phyloP scores from a whole-genome alignment of 2,113 vertebrate species.

The Bettongia penicillata region DNA sequence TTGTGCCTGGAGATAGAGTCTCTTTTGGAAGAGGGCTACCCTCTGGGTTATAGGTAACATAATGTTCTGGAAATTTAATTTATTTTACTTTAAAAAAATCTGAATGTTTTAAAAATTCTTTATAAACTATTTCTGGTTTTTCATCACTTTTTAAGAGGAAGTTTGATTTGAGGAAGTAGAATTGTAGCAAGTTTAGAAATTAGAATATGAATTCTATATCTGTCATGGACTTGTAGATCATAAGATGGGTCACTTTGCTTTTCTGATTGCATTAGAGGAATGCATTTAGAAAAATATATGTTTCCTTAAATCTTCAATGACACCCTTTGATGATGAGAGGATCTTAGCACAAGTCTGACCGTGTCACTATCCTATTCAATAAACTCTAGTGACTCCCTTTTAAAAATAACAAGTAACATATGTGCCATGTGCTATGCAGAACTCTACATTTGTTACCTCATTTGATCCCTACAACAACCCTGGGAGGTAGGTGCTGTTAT shows the following conservation, averaged over 20 bases:
- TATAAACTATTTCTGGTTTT: neutral
- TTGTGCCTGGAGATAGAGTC: neutral
- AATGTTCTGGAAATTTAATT: neutral
- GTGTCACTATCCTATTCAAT: neutral
- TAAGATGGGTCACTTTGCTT: neutral
- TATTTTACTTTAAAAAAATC: neutral
- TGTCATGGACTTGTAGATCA: neutral
- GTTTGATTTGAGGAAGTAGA: neutral
- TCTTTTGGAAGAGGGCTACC: neutral
- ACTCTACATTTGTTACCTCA: too few relatives aligned
- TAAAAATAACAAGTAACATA: neutral
- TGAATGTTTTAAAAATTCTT: neutral
- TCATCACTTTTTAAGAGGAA: conserved; percentile 36
- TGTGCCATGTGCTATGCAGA: neutral
- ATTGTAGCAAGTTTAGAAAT: conserved; percentile 19
- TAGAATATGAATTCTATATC: neutral
- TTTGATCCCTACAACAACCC: too few relatives aligned
- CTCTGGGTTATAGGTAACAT: neutral
- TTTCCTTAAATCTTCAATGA: too few relatives aligned
- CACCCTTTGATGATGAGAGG: neutral
- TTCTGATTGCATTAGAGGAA: neutral
- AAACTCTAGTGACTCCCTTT: neutral
- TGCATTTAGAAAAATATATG: neutral
- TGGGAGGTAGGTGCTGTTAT: too few relatives aligned
- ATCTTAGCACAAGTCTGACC: neutral